Conservation (phyloP, 2,888 invertebrate species). For the Onchidella celtica region DNA sequence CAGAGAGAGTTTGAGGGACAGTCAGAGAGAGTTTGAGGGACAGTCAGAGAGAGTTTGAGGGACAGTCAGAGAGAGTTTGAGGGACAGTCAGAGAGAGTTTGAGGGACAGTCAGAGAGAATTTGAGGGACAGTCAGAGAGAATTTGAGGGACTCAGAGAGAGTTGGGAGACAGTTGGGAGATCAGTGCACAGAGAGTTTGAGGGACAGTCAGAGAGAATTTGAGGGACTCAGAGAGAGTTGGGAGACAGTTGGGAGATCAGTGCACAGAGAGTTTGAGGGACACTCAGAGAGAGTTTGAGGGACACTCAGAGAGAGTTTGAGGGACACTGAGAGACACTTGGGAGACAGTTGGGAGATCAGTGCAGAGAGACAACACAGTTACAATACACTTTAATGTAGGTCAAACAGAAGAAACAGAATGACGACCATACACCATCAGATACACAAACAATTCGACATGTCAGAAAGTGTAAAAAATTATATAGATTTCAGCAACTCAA, state of each 20-base stretch:
- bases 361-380: too few relatives aligned
- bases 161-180: neutral
- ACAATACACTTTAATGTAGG: too few relatives aligned
- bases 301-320: conserved; percentile 25
- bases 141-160: conserved; percentile 17
- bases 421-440: too few relatives aligned
- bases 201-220: conserved; percentile 14
- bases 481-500: too few relatives aligned
- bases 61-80: conserved; percentile 17
- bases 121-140: conserved; percentile 25
- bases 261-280: conserved; percentile 17
- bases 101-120: conserved; percentile 20
- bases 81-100: conserved; percentile 6
- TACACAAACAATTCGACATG: too few relatives aligned
- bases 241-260: neutral
- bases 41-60: neutral
- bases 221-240: conserved; percentile 19
- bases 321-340: too few relatives aligned
- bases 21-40: neutral
- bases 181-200: conserved; percentile 5
- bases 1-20: neutral
- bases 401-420: too few relatives aligned
- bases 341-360: neutral
- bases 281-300: conserved; percentile 13
- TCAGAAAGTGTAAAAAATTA: too few relatives aligned